Conservation (phyloP, 2,888 invertebrate genomes). For the Syritta pipiens region DNA sequence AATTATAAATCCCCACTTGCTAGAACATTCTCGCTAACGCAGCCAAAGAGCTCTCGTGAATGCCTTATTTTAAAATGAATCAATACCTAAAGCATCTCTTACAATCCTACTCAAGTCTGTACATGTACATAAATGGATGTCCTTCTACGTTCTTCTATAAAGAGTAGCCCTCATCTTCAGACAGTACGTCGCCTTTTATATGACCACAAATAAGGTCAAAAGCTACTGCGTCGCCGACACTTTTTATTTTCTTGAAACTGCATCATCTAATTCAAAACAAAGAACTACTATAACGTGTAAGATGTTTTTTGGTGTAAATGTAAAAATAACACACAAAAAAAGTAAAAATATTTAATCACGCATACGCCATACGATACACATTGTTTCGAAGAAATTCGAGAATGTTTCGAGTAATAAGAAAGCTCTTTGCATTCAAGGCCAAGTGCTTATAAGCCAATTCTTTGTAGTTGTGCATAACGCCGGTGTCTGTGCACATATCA, state of each 20-base stretch:
- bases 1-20: too few relatives aligned
- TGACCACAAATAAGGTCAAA: not conserved
- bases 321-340: not conserved
- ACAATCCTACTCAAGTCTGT: too few relatives aligned
- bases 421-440: conserved; percentile 24
- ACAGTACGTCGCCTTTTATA: conserved; percentile 16
- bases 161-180: conserved; percentile 10
- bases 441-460: not conserved
- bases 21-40: too few relatives aligned
- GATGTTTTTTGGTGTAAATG: not conserved
- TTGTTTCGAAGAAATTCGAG: conserved; percentile 18
- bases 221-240: too few relatives aligned
- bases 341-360: conserved; percentile 13
- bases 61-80: too few relatives aligned
- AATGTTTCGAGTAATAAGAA: conserved; percentile 16
- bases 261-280: not conserved
- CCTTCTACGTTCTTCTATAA: too few relatives aligned
- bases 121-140: too few relatives aligned
- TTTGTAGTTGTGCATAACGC: not conserved
- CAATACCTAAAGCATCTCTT: too few relatives aligned
- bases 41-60: too few relatives aligned
- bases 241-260: too few relatives aligned
- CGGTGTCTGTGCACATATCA: not conserved
- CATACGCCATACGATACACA: conserved; percentile 8
- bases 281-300: not conserved